Conservation (phyloP, 2,797 vertebrate species). For the Pangasius larnaudii region DNA sequence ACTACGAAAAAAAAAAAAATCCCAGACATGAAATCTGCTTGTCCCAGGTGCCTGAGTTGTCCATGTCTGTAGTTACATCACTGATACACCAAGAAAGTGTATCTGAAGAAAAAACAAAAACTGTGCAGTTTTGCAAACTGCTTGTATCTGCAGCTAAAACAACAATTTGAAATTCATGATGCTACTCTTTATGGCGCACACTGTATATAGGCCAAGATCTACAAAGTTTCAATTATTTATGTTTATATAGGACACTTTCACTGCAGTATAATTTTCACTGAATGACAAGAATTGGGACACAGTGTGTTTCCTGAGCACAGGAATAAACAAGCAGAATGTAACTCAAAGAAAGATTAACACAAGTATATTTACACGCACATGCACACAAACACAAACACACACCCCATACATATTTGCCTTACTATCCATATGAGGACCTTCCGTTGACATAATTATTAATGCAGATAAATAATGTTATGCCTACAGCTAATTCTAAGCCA, state of each 20-base stretch:
- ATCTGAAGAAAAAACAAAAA: not conserved
- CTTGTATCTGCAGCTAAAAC: constrained; percentile 10
- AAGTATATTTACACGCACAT: not conserved
- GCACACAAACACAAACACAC: not conserved
- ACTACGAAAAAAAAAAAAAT: not conserved
- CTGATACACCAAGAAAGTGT: not conserved
- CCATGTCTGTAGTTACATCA: not conserved
- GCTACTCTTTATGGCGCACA: not conserved
- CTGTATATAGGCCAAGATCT: constrained; percentile 26
- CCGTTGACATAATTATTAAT: not conserved
- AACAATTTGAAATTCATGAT: constrained; percentile 10
- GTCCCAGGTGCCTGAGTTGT: not conserved
- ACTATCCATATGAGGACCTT: not conserved
- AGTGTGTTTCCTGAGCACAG: not conserved
- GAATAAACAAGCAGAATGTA: constrained; percentile 1
- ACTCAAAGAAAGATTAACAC: not conserved
- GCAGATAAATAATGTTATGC: not conserved
- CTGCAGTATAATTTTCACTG: constrained; percentile 1
- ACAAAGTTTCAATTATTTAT: constrained; percentile 13
- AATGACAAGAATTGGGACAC: not conserved
- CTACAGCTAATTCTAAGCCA: not conserved
- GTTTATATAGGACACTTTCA: constrained; percentile 15
- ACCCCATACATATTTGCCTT: not conserved
- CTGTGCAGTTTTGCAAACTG: constrained; percentile 13
- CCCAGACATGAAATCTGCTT: not conserved